phyloP scores from a whole-genome alignment of 2,797 vertebrate genomes.

The Gymnocypris eckloni region DNA sequence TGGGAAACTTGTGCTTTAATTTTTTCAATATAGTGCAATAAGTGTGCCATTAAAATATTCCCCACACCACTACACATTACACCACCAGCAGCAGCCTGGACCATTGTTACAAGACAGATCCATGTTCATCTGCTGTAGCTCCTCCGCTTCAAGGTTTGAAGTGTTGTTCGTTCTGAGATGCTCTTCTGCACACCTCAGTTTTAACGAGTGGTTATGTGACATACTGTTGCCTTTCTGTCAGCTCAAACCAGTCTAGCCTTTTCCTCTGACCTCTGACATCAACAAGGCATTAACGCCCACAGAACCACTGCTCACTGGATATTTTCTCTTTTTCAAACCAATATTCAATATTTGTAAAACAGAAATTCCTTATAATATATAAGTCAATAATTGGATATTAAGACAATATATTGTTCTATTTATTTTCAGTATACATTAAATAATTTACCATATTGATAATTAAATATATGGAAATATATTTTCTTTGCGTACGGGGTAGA shows the following conservation, averaged over 20 bases:
- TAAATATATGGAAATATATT: neutral
- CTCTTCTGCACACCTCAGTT: neutral
- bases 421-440: neutral
- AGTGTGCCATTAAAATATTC: neutral
- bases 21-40: neutral
- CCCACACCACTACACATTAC: neutral
- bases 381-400: neutral
- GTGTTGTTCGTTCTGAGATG: neutral
- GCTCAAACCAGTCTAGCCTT: neutral
- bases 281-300: constrained; percentile 56
- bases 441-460: neutral
- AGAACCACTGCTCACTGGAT: constrained; percentile 2
- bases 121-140: neutral
- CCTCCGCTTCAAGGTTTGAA: neutral
- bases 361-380: neutral
- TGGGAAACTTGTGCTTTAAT: neutral
- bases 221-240: neutral
- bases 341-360: neutral
- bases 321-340: neutral
- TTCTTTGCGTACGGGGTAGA: neutral
- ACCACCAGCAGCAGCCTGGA: neutral
- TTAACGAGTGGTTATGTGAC: neutral
- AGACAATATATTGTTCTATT: neutral
- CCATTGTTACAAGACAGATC: neutral
- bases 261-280: constrained; percentile 59